phyloP scores from a whole-genome alignment of 2,797 vertebrate species.

The Nyctibius grandis region DNA sequence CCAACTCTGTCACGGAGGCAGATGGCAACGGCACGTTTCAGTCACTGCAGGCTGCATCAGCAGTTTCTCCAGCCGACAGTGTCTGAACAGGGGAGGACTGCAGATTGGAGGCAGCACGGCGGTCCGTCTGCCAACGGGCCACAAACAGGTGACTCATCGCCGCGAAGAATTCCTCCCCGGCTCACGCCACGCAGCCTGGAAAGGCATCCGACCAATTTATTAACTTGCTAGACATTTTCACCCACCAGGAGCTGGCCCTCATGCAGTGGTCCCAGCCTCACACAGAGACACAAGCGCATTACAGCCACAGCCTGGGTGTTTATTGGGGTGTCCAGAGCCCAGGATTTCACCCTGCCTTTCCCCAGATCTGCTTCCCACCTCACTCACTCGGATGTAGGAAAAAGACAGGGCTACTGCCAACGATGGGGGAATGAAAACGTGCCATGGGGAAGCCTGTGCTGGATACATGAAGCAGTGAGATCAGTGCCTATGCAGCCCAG shows the following conservation, averaged over 20 bases:
- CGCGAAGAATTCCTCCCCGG: background rate
- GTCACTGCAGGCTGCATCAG: conserved; percentile 61
- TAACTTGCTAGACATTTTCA: background rate
- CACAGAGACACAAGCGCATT: background rate
- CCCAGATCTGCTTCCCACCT: background rate
- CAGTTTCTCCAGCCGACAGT: conserved; percentile 54
- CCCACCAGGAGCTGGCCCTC: background rate
- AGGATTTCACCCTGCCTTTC: background rate
- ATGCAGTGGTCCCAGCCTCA: background rate
- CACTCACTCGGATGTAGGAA: background rate
- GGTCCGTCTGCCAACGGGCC: background rate
- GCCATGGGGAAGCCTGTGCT: background rate
- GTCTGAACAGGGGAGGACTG: conserved; percentile 43
- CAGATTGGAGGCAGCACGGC: background rate
- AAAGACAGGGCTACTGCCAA: rapidly evolving
- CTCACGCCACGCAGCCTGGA: rapidly evolving
- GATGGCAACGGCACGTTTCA: conserved; percentile 52
- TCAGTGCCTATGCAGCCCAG: background rate
- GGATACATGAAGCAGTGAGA: background rate
- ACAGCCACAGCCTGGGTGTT: background rate
- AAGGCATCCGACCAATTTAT: background rate
- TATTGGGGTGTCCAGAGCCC: rapidly evolving
- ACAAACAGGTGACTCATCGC: conserved; percentile 20
- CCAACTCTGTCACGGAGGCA: conserved; percentile 54
- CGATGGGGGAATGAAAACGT: background rate